Evolutionary conservation across 2,797 vertebrate genomes (phyloP).

Genomic region (Taeniopygia guttata): DNA sequence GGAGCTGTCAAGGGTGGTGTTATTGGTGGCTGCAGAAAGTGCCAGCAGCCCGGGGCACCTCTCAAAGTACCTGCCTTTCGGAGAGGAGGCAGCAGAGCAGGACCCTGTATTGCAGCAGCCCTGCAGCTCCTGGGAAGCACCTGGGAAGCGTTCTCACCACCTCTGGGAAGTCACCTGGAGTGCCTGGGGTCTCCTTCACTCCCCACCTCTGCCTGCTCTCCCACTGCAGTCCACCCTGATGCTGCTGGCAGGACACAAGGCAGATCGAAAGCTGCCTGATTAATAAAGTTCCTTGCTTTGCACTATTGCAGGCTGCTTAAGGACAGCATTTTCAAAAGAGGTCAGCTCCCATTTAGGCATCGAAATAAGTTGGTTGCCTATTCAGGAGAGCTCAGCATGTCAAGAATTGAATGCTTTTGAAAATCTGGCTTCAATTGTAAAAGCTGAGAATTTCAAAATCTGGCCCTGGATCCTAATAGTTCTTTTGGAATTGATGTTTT

Average conservation of each 20-base stretch:
- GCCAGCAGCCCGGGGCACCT: not conserved
- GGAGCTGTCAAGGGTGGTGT: not conserved
- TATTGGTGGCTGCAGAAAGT: not conserved
- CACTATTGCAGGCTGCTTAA: conserved; percentile 42
- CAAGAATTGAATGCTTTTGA: conserved; percentile 62
- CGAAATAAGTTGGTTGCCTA: conserved; percentile 59
- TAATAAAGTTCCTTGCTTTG: conserved; percentile 49
- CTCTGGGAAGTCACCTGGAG: not conserved
- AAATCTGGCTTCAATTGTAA: conserved; percentile 64
- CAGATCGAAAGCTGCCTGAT: conserved; percentile 17
- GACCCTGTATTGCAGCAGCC: not conserved
- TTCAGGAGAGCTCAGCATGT: conserved; percentile 60
- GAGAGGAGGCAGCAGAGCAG: not conserved
- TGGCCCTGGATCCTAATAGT: conserved; percentile 42
- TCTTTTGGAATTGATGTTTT: conserved; percentile 61
- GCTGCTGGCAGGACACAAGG: not conserved
- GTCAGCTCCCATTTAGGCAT: conserved; percentile 59
- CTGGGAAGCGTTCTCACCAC: no score
- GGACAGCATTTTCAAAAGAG: conserved; percentile 57
- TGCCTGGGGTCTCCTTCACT: not conserved
- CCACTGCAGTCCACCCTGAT: not conserved
- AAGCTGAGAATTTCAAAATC: conserved; percentile 67
- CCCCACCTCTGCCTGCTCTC: not conserved
- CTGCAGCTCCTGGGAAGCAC: not conserved
- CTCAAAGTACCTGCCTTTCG: not conserved